Base-by-base conservation (phyloP, 1,140 invertebrate genomes). In the Bombus polaris region DNA sequence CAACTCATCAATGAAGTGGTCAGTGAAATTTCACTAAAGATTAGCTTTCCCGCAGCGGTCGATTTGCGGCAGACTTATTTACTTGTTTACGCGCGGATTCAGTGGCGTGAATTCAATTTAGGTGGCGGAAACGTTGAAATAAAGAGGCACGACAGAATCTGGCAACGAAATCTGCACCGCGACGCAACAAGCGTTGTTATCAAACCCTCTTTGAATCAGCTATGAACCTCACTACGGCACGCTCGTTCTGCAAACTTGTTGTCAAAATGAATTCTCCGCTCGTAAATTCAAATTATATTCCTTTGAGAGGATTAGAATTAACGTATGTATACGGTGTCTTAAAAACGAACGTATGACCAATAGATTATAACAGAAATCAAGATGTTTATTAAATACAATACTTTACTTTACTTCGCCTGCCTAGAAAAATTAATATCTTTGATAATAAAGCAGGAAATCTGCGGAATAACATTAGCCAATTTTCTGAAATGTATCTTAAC, bases 31-130 rank as follows among this genome's bases (percentile, higher is more conserved):
- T 44, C 47, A 53, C 10, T 39, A 32, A 81, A 62, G 70, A 68
- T 81, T 81, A 35, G 47, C 70, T 32, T 72, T 59, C 18, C 79
- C 39, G 13, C 70, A 44, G 37, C 47, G 70, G 53, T 81, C 47
- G 70, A 81, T 74, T 62, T 74, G 70, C 70, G 70, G 68, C n/a
- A 44, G 39, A 81, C 70, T 81, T 81, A 74, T 81, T 81, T 73
- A 74, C 53, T 81, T 81, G 80, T 81, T 81, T 81, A 73, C 68
- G 39, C 53, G 70, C 37, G 3, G 35, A 25, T 62, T 62, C 70
- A 65, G 44, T 62, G 53, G 39, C 28, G 53, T 18, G 42, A 74
- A 81, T 74, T 62, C 47, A 81, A 81, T 81, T 81, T 81, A 42
- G 12, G 22, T 10, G 47, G 12, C 9, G 79, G 18, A 59, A 57